Conservation (phyloP, 2,888 invertebrate species). For the Invenusta paracnida region DNA sequence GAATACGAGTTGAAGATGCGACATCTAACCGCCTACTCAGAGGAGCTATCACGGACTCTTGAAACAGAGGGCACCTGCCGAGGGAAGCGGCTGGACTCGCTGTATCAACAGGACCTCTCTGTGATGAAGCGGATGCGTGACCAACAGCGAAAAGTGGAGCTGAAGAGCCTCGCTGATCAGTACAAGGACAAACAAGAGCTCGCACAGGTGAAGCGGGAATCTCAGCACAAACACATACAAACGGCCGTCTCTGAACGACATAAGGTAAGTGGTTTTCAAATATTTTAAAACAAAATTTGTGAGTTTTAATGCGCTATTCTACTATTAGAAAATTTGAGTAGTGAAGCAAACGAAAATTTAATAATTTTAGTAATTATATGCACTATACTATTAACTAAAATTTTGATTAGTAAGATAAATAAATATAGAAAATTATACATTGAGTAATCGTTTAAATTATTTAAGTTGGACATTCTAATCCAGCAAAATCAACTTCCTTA, state of each 20-base stretch:
- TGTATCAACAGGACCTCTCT: constrained; percentile 58
- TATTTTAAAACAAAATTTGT: background rate
- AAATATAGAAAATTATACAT: background rate
- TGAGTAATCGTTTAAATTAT: too few relatives aligned
- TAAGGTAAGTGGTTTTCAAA: background rate
- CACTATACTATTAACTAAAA: too few relatives aligned
- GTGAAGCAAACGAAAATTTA: too few relatives aligned
- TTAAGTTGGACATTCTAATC: too few relatives aligned
- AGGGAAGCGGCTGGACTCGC: constrained; percentile 61
- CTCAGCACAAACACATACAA: constrained; percentile 28
- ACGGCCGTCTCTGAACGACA: constrained; percentile 19
- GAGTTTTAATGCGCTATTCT: background rate
- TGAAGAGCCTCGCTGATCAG: constrained; percentile 77
- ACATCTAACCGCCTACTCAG: background rate
- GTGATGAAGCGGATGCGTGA: constrained; percentile 71
- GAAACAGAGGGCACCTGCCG: background rate
- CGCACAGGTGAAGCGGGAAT: constrained; percentile 37
- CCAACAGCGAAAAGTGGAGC: constrained; percentile 77
- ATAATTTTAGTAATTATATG: too few relatives aligned
- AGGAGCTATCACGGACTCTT: constrained; percentile 7
- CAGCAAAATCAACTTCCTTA: too few relatives aligned
- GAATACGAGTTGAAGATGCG: constrained; percentile 2
- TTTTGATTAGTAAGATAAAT: too few relatives aligned
- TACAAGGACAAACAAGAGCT: constrained; percentile 84
- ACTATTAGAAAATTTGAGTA: too few relatives aligned